These are phyloP conservation scores for Melanaphis sacchari DNA, from an alignment of 1,140 invertebrate genomes.

Conservation along the genomic window DNA sequence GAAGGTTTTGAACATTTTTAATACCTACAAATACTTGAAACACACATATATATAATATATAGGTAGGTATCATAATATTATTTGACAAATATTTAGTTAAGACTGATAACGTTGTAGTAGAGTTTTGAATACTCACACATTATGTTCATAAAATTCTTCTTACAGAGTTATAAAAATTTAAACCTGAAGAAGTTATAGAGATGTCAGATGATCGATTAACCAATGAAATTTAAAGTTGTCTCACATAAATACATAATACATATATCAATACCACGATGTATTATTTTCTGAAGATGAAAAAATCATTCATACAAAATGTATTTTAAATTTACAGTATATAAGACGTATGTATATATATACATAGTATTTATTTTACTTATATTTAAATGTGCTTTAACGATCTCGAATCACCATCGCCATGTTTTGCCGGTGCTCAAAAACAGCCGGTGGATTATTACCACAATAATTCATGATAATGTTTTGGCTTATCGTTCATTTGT, in stretches of 20 bases:
- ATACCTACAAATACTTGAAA: background rate
- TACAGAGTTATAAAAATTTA: background rate
- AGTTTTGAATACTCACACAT: background rate
- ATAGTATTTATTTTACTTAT: conserved; percentile 24
- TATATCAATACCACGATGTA: background rate
- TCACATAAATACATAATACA: background rate
- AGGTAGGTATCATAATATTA: background rate
- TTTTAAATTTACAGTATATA: conserved; percentile 21
- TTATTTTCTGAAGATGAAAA: background rate
- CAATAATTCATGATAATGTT: conserved; percentile 56
- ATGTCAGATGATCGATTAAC: background rate
- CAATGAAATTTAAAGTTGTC: background rate
- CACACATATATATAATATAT: background rate
- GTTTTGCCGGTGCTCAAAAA: conserved; percentile 41
- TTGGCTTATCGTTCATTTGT: conserved; percentile 50
- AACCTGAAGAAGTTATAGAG: background rate
- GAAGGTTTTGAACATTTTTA: background rate
- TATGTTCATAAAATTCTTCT: background rate
- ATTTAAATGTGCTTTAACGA: conserved; percentile 46
- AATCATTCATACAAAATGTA: background rate
- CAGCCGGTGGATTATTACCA: conserved; percentile 51
- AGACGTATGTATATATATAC: background rate
- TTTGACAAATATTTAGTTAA: background rate
- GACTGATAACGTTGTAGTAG: background rate
- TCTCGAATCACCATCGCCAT: background rate